Conservation (phyloP, 2,888 invertebrate species). For the Drosophila colorata region DNA sequence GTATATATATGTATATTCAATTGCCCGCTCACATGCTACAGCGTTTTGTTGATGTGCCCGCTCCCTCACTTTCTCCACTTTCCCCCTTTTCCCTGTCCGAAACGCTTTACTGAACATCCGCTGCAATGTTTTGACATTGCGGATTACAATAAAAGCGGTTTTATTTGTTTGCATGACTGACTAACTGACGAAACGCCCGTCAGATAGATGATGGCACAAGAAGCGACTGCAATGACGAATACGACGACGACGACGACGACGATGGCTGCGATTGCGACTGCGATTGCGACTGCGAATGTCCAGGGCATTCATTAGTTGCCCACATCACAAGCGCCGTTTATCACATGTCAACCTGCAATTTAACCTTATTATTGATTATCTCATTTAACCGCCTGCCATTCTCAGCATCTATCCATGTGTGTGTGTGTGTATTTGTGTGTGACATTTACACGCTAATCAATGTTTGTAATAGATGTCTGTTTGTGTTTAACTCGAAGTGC, state of each 20-base stretch:
- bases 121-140: slow-evolving; percentile 72
- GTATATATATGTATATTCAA: slow-evolving; percentile 21
- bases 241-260: neutral
- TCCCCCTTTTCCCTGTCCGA: slow-evolving; percentile 8
- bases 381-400: slow-evolving; percentile 24
- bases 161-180: slow-evolving; percentile 67
- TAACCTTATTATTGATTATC: slow-evolving; percentile 65
- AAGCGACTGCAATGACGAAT: neutral
- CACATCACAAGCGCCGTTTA: slow-evolving; percentile 51
- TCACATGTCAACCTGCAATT: slow-evolving; percentile 71
- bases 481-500: slow-evolving; percentile 7
- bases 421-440: slow-evolving; percentile 1
- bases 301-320: slow-evolving; percentile 67
- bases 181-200: slow-evolving; percentile 26
- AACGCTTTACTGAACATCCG: slow-evolving; percentile 59
- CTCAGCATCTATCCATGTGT: slow-evolving; percentile 20
- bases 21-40: slow-evolving; percentile 46
- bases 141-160: slow-evolving; percentile 76
- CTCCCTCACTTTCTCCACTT: neutral
- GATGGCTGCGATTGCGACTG: neutral
- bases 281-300: slow-evolving; percentile 23
- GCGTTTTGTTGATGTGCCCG: slow-evolving; percentile 24
- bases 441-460: slow-evolving; percentile 29
- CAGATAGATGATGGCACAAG: slow-evolving; percentile 7
- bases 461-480: neutral